Percentiles rank a stretch among this genome's conserved stretches.
phyloP scores from a whole-genome alignment of 2,113 vertebrate species.

The Aptenodytes patagonicus region DNA sequence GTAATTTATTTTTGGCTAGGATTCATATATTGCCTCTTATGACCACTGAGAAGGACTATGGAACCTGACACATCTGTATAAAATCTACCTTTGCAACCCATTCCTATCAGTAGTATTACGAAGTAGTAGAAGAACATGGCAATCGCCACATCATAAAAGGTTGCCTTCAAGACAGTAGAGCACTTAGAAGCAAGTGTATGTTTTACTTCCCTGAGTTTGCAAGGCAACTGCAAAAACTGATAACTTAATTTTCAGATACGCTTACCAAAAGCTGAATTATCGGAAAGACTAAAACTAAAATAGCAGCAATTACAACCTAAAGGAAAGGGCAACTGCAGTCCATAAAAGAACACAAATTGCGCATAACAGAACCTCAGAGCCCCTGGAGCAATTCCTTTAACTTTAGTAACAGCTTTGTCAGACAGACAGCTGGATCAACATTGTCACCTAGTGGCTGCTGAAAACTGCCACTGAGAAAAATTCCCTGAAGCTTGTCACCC shows the following conservation, averaged over 20 bases:
- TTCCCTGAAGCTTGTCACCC: background rate
- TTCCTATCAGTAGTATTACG: background rate
- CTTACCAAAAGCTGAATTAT: background rate
- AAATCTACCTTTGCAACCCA: background rate
- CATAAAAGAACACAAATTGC: background rate
- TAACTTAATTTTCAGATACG: background rate
- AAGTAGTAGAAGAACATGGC: fast-evolving
- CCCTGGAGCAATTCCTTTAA: background rate
- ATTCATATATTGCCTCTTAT: background rate
- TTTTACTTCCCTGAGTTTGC: background rate
- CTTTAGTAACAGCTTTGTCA: background rate
- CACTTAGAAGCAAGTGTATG: background rate
- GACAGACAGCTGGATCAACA: background rate
- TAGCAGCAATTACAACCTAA: background rate
- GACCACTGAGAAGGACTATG: fast-evolving
- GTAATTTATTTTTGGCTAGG: background rate
- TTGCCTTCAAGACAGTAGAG: background rate
- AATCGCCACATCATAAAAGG: background rate
- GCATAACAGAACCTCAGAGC: background rate
- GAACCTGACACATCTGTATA: background rate
- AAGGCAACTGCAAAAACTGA: background rate
- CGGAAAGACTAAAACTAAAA: background rate
- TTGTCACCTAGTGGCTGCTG: constrained; percentile 53
- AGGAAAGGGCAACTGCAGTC: background rate
- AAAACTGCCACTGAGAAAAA: background rate